Base-by-base conservation (phyloP, 2,113 vertebrate genomes). In the Acinonyx jubatus region DNA sequence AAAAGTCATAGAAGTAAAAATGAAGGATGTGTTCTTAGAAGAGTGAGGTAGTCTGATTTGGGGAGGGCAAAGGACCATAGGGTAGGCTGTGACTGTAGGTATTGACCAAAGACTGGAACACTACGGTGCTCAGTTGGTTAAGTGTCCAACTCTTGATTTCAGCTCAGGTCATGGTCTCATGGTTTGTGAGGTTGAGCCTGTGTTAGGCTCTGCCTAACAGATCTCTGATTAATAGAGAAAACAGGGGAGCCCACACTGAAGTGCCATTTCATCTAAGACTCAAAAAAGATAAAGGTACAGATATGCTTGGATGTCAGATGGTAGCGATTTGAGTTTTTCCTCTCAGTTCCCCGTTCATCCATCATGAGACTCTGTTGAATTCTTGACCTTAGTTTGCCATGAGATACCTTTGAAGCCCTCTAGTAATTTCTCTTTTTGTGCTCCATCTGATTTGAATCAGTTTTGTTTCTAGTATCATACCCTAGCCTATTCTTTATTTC, bases 381-480 rank as follows among this genome's bases (percentile, higher is more conserved):
- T 52, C 33, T 81, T 94, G n/a, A 61, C 10, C 14, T 31, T 1
- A 29, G 14, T 31, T 31, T 79, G 18, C 9, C 48, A 19, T 16
- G 15, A 89, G n/a, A 88, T 88, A 86, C 0, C 8, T 76, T 41
- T 92, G 23, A 6, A 38, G 14, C 3, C 1, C 84, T 81, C 50
- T 16, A 50, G 31, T 73, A 71, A 88, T 91, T 94, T 93, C 52
- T 45, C 1, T 73, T 57, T 65, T 50, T 69, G 7, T 66, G 21
- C 36, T 84, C 14, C 19, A 19, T 76, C 41, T 45, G 57, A 92
- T 68, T 78, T 73, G 50, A 93, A 74, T 94, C 4, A 63, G 16
- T 78, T 89, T 85, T 79, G 23, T 55, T 96, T 86, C 41, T 78
- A 66, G 27, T 74, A 87, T 50, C 36, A 65, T 38, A 89, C 74